phyloP scores from a whole-genome alignment of 2,113 vertebrate genomes.

The human region DNA sequence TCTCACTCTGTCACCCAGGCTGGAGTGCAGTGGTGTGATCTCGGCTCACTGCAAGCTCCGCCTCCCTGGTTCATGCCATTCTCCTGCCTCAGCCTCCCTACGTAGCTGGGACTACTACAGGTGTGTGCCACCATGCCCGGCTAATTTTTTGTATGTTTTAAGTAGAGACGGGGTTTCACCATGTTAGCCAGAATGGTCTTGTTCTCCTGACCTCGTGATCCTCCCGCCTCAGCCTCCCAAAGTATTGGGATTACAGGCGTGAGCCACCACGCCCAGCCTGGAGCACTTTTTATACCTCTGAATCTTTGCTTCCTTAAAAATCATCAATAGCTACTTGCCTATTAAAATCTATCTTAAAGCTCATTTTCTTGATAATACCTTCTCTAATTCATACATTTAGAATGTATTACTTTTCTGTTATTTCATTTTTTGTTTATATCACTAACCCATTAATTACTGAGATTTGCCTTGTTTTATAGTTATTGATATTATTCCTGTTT shows the following conservation, averaged over 20 bases:
- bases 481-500: background rate
- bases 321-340: background rate
- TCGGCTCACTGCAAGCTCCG: no score
- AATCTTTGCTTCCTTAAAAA: background rate
- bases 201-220: no score
- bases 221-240: rapidly evolving
- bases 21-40: no score
- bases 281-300: background rate
- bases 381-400: background rate
- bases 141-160: no score
- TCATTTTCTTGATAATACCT: background rate
- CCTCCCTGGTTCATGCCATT: no score
- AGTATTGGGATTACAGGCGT: no score
- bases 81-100: no score
- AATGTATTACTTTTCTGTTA: background rate
- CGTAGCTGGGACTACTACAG: no score
- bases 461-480: background rate
- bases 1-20: no score
- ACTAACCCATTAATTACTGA: background rate
- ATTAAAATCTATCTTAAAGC: background rate
- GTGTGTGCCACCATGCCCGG: no score
- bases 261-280: rapidly evolving
- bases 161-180: no score
- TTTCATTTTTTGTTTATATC: background rate
- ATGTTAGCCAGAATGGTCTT: no score